Conservation (phyloP, 2,797 vertebrate species). For the Danio albolineatus region DNA sequence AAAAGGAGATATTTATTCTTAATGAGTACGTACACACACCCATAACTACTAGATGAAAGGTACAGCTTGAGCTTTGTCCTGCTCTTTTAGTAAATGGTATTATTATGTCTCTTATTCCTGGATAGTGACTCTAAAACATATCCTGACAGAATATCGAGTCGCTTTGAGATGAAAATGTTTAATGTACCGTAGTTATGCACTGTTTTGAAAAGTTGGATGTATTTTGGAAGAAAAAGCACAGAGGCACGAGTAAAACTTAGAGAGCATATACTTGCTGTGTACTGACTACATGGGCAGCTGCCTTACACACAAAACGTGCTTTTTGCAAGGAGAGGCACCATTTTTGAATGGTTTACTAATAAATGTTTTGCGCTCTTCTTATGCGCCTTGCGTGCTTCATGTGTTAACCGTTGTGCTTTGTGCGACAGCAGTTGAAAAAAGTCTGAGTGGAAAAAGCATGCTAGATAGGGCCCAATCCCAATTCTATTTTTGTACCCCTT, state of each 20-base stretch:
- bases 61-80: background rate
- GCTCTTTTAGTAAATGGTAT: slow-evolving; percentile 5
- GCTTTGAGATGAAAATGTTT: background rate
- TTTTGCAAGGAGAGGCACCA: no score
- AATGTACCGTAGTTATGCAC: background rate
- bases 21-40: slow-evolving; percentile 3
- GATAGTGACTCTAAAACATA: background rate
- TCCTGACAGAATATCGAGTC: background rate
- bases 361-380: no score
- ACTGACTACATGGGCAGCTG: background rate
- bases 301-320: background rate
- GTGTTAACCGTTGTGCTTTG: no score
- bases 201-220: background rate
- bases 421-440: no score
- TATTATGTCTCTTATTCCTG: background rate
- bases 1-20: slow-evolving; percentile 19
- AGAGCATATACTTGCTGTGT: background rate
- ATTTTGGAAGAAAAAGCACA: background rate
- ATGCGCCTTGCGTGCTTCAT: no score
- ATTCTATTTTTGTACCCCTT: no score
- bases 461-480: no score
- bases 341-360: no score
- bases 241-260: background rate
- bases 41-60: slow-evolving; percentile 21
- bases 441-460: no score